phyloP scores from a whole-genome alignment of 2,797 vertebrate genomes.

The Neopelma chrysocephalum region DNA sequence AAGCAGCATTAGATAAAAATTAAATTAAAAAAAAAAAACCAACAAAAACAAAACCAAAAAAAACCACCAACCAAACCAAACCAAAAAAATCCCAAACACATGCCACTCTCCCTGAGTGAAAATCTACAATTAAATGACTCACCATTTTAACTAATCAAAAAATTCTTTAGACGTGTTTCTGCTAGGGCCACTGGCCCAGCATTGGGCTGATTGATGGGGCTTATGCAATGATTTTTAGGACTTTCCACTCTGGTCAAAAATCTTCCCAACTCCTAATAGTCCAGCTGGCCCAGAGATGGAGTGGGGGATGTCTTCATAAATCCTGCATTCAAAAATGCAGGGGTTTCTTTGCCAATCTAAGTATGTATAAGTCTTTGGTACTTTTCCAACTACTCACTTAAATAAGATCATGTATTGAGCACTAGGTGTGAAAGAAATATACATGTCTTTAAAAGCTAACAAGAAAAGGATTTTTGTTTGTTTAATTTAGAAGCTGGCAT shows the following conservation, averaged over 20 bases:
- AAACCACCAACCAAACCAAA: no score
- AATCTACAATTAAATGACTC: background rate
- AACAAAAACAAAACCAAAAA: background rate
- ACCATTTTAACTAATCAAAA: background rate
- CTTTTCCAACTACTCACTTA: background rate
- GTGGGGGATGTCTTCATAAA: background rate
- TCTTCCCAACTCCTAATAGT: background rate
- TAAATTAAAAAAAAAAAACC: background rate
- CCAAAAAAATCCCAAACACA: background rate
- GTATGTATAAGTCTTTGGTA: background rate
- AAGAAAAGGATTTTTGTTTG: slow-evolving; percentile 3
- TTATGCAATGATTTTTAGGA: background rate
- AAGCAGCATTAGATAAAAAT: background rate
- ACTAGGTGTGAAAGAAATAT: slow-evolving; percentile 26
- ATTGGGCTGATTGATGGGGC: background rate
- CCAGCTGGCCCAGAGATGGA: background rate
- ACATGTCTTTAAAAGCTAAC: background rate
- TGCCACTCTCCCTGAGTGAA: background rate
- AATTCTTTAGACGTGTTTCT: background rate
- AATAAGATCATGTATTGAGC: background rate
- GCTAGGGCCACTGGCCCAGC: background rate
- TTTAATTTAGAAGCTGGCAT: slow-evolving; percentile 37
- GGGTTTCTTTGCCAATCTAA: background rate
- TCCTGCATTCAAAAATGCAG: background rate
- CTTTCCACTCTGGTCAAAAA: background rate